phyloP scores from a whole-genome alignment of 2,797 vertebrate genomes.

The Sebastes aleutianus region DNA sequence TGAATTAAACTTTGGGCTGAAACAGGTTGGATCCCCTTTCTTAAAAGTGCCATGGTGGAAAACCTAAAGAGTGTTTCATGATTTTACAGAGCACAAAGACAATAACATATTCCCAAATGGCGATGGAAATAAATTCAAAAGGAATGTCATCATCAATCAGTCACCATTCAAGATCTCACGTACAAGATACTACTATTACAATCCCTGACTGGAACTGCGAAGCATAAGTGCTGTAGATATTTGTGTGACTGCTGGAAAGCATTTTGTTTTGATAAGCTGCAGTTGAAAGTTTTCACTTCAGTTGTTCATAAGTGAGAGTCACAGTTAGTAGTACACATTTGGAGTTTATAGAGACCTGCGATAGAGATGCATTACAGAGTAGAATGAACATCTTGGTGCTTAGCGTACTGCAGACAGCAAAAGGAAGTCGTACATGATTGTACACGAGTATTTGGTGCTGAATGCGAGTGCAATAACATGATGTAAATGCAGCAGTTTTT shows the following conservation, averaged over 20 bases:
- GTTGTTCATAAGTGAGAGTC: slow-evolving; percentile 24
- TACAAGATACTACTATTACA: slow-evolving; percentile 14
- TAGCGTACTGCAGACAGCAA: slow-evolving; percentile 22
- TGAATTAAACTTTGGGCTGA: slow-evolving; percentile 63
- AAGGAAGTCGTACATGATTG: slow-evolving; percentile 5
- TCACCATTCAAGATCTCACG: slow-evolving; percentile 35
- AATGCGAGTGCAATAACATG: slow-evolving; percentile 49
- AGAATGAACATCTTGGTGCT: slow-evolving; percentile 10
- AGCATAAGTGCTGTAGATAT: slow-evolving; percentile 42
- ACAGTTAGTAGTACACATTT: slow-evolving; percentile 34
- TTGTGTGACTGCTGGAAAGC: slow-evolving; percentile 32
- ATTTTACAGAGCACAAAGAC: slow-evolving; percentile 57
- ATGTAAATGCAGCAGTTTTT: slow-evolving; percentile 50
- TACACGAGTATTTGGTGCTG: slow-evolving; percentile 47
- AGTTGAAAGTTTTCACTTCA: slow-evolving; percentile 27
- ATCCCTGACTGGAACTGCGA: slow-evolving; percentile 42
- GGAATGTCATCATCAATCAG: slow-evolving; percentile 34
- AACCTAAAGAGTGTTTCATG: slow-evolving; percentile 49
- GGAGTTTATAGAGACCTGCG: slow-evolving; percentile 14
- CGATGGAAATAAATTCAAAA: slow-evolving; percentile 49
- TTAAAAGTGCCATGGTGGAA: slow-evolving; percentile 57
- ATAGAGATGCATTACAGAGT: slow-evolving; percentile 7
- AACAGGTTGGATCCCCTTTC: slow-evolving; percentile 39
- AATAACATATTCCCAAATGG: slow-evolving; percentile 42
- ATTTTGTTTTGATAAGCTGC: neutral